Evolutionary conservation across 2,888 invertebrate species (phyloP).

Genomic region (Magallana nippona): DNA sequence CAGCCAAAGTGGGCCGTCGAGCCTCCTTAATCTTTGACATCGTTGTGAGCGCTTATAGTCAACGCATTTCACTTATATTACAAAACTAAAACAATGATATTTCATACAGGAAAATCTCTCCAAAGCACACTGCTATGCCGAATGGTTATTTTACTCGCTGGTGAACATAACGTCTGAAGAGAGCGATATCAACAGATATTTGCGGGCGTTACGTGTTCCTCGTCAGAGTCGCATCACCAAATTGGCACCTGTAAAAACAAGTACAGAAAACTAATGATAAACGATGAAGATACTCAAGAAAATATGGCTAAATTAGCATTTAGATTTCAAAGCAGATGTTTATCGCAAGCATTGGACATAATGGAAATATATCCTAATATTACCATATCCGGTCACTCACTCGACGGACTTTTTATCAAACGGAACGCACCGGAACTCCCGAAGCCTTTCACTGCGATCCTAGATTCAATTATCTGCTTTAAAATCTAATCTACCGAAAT

Average conservation of each 20-base stretch:
- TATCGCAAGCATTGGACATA: background rate
- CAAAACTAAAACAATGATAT: no score
- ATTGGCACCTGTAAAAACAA: conserved; percentile 16
- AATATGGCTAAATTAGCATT: background rate
- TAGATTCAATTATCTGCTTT: conserved; percentile 1
- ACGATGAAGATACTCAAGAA: background rate
- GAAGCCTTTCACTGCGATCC: background rate
- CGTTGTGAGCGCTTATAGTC: background rate
- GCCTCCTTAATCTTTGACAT: conserved; percentile 39
- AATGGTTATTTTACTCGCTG: no score
- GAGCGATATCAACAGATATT: background rate
- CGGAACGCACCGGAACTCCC: conserved; percentile 21
- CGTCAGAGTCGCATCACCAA: background rate
- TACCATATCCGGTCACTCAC: conserved; percentile 32
- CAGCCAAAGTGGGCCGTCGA: conserved; percentile 38
- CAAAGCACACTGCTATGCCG: no score
- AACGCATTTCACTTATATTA: background rate
- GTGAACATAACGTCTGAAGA: background rate
- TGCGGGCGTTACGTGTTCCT: background rate
- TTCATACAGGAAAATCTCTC: no score
- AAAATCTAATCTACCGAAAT: conserved; percentile 11
- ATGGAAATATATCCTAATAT: background rate
- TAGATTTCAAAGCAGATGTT: background rate
- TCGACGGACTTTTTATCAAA: conserved; percentile 5
- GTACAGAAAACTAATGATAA: background rate